Conservation (phyloP, 2,888 invertebrate species). For the Machimus rusticus region DNA sequence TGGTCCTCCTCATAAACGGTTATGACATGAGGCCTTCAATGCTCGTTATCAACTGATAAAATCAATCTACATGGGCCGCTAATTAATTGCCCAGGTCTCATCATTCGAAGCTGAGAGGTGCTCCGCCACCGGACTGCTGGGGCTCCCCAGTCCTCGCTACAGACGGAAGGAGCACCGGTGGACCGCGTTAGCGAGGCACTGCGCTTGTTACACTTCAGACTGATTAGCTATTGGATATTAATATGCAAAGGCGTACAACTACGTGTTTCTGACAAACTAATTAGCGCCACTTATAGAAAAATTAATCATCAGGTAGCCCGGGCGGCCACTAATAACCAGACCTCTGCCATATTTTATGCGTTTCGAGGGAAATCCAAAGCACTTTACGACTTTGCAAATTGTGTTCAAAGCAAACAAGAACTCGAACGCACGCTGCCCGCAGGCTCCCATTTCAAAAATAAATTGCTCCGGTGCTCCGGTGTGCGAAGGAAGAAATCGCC, state of each 20-base stretch:
- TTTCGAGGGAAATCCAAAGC: not conserved
- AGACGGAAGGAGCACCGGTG: not conserved
- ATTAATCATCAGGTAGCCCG: conserved; percentile 33
- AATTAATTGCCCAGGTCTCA: conserved; percentile 36
- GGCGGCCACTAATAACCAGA: conserved; percentile 26
- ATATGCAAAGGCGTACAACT: conserved; percentile 34
- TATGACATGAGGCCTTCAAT: not conserved
- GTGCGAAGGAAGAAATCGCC: conserved; percentile 23
- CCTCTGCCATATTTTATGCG: conserved; percentile 22
- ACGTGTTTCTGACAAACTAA: conserved; percentile 42
- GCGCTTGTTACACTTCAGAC: conserved; percentile 27
- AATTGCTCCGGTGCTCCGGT: not conserved
- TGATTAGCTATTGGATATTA: conserved; percentile 35
- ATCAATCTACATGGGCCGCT: conserved; percentile 30
- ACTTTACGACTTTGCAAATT: conserved; percentile 18
- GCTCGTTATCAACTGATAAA: not conserved
- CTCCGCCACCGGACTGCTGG: not conserved
- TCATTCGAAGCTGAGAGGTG: not conserved
- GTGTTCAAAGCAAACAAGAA: conserved; percentile 15
- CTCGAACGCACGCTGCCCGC: not conserved
- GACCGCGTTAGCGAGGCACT: not conserved
- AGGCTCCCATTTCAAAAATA: conserved; percentile 7
- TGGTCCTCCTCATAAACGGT: not conserved
- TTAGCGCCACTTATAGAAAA: conserved; percentile 42
- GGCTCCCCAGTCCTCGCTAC: not conserved